Percentiles rank a stretch among this genome's conserved stretches.
Conservation (phyloP, 2,888 invertebrate genomes). For the Harmothoe impar region DNA sequence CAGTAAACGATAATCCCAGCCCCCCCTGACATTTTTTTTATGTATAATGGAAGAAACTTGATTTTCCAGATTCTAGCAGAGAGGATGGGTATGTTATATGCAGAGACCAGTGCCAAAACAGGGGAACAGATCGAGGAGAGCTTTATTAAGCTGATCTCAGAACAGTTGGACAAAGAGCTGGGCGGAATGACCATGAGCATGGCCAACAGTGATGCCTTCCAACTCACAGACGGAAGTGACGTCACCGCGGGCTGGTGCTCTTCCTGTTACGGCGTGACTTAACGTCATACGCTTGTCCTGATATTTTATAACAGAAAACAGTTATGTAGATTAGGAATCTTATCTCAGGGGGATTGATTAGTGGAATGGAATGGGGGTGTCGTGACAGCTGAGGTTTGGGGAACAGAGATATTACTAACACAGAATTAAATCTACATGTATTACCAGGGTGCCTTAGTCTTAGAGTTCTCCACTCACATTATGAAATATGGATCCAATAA, state of each 20-base stretch:
- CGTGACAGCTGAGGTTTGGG: no score
- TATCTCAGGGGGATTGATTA: no score
- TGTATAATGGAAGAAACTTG: no score
- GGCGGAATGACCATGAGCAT: conserved; percentile 36
- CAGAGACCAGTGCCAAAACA: conserved; percentile 37
- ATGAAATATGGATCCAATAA: no score
- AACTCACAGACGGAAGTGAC: not conserved
- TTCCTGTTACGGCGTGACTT: not conserved
- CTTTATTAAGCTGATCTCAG: not conserved
- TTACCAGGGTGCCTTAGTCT: no score
- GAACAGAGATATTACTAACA: no score
- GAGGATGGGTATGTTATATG: conserved; percentile 27
- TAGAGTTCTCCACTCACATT: no score
- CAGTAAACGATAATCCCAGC: no score
- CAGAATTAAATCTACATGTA: no score
- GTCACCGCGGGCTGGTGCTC: conserved; percentile 31
- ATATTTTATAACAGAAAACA: not conserved
- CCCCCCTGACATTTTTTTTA: no score
- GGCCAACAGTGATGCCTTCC: not conserved
- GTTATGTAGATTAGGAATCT: no score
- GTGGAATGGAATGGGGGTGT: no score
- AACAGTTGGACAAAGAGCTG: conserved; percentile 9
- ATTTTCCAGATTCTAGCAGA: conserved; percentile 33
- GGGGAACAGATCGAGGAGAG: not conserved
- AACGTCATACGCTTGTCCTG: not conserved